Base-by-base conservation (phyloP, 2,113 vertebrate species). In the Menidia beryllina region DNA sequence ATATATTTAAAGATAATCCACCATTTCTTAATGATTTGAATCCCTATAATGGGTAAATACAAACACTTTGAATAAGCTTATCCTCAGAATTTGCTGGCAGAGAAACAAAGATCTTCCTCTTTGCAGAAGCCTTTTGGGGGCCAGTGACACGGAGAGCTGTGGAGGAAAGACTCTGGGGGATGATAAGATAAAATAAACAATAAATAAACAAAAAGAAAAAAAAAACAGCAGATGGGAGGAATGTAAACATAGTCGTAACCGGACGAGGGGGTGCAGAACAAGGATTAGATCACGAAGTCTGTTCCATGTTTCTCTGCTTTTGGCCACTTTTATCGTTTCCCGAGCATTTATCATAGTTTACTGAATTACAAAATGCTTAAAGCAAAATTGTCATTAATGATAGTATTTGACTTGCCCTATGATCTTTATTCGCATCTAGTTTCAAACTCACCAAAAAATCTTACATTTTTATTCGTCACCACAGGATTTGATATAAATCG, bases 101-200 rank as follows among this genome's bases (percentile, higher is more conserved):
- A 45, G 39, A 19, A 54, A 23, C n/a, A 56, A 25, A 65, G 43
- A 39, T 56, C 24, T 23, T 68, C 23, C 14, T 43, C 23, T 67
- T 50, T 72, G 8, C 11, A 2, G 36, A 69, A 25, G 68, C 45
- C 57, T 67, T 73, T 53, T 36, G 25, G 54, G 69, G 62, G 77
- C 53, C 53, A 12, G 49, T 69, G 77, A 64, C 38, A 27, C 5
- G 41, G 36, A 58, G 57, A 63, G 23, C 39, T 30, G 52, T 26
- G 53, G 62, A 69, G 25, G 58, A 38, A 52, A 36, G 49, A 3
- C n/a, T 1, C 21, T 11, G n/a, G 62, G 38, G 58, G 23, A 38
- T 52, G 65, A 30, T 75, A 39, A 67, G 69, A 83, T 83, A 79
- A 84, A 92, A 82, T 84, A 91, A 88, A 86, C 75, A 84, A 66